Evolutionary conservation across 2,113 vertebrate species (phyloP).

Genomic region (Cyprinodon tularosa): DNA sequence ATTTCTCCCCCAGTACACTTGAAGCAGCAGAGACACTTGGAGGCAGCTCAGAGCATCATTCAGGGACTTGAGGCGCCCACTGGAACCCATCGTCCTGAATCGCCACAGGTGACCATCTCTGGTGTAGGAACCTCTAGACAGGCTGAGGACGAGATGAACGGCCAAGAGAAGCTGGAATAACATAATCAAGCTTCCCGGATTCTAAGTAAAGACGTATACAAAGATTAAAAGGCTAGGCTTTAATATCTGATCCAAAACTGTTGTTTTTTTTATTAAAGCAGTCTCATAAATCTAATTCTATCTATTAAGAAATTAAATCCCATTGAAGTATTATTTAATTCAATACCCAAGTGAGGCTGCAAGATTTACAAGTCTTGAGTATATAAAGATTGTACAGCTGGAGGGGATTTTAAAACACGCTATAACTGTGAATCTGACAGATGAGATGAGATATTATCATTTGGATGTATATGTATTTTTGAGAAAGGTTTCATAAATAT

Average conservation of each 20-base stretch:
- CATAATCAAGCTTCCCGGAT: background rate
- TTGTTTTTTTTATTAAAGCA: background rate
- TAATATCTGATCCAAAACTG: background rate
- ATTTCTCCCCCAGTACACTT: conserved; percentile 79
- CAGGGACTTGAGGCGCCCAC: conserved; percentile 51
- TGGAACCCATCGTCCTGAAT: background rate
- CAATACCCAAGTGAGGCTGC: too few relatives aligned
- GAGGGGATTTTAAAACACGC: too few relatives aligned
- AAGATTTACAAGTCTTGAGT: too few relatives aligned
- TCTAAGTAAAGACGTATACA: conserved; percentile 4
- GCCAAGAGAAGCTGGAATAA: conserved; percentile 9
- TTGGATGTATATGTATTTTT: too few relatives aligned
- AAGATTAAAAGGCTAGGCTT: background rate
- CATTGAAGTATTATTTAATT: too few relatives aligned
- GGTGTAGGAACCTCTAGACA: conserved; percentile 31
- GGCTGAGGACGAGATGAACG: conserved; percentile 24
- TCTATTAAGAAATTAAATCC: background rate
- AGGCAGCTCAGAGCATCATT: conserved; percentile 85
- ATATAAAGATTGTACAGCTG: too few relatives aligned
- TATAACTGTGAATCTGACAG: too few relatives aligned
- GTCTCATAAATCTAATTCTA: background rate
- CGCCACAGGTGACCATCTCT: conserved; percentile 14
- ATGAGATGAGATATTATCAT: too few relatives aligned
- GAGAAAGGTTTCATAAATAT: too few relatives aligned
- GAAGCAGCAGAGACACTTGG: conserved; percentile 85